Evolutionary conservation across 1,140 invertebrate genomes (phyloP).

Genomic region (Scaptomyza montana): DNA sequence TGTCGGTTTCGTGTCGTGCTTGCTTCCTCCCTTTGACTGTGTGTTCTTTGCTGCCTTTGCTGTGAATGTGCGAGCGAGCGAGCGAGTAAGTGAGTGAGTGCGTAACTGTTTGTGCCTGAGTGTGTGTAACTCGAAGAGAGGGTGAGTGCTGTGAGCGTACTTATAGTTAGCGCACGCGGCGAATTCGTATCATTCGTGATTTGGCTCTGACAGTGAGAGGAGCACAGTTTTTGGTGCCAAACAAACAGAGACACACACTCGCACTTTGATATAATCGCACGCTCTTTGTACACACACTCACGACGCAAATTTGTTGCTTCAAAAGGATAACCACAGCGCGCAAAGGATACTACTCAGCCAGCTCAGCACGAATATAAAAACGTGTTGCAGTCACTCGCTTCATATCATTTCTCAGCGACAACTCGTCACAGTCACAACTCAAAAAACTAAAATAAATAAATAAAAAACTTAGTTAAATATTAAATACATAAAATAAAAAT

Average conservation of each 20-base stretch:
- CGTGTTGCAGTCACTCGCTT: conserved; percentile 56
- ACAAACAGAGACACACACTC: conserved; percentile 24
- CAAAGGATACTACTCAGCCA: conserved; percentile 53
- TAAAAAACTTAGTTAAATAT: conserved; percentile 27
- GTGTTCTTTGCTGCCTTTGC: neutral
- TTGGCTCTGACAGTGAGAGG: conserved; percentile 77
- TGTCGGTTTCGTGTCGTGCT: conserved; percentile 24
- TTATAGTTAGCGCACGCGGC: conserved; percentile 81
- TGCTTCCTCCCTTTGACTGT: conserved; percentile 37
- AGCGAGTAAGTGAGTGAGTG: conserved; percentile 43
- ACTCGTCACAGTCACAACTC: conserved; percentile 65
- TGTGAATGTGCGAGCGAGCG: conserved; percentile 27
- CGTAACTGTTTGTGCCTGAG: conserved; percentile 10
- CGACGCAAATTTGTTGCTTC: conserved; percentile 64
- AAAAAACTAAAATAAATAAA: conserved; percentile 3
- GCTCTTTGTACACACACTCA: conserved; percentile 25
- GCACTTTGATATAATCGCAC: conserved; percentile 13
- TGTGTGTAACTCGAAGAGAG: conserved; percentile 38
- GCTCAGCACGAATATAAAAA: conserved; percentile 53
- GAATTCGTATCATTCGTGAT: conserved; percentile 83
- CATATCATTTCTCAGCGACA: conserved; percentile 64
- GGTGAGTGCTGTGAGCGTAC: conserved; percentile 73
- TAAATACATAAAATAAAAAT: conserved; percentile 19
- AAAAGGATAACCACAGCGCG: conserved; percentile 53
- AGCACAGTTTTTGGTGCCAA: conserved; percentile 38